Percentiles rank a stretch among this genome's conserved stretches.
phyloP scores from a whole-genome alignment of 2,888 invertebrate species.

The Sarcophaga caerulescens region DNA sequence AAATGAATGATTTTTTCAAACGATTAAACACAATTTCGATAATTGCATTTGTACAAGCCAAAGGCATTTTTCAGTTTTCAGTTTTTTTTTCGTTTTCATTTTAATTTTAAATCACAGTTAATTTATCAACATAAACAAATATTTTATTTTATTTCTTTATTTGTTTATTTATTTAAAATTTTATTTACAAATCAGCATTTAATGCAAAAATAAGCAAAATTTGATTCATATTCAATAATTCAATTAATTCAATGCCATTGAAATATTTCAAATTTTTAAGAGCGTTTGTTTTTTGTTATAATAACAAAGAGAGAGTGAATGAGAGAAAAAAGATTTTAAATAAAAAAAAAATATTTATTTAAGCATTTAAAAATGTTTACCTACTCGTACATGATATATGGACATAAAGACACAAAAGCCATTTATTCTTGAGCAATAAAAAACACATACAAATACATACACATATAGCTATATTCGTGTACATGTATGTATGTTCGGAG shows the following conservation, averaged over 20 bases:
- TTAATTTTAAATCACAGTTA: background rate
- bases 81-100: no score
- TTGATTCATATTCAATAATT: background rate
- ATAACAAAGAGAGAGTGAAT: no score
- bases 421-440: background rate
- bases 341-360: background rate
- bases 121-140: slow-evolving; percentile 2
- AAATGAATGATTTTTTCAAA: background rate
- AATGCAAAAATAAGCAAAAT: no score
- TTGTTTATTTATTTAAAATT: background rate
- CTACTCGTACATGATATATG: background rate
- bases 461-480: background rate
- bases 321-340: no score
- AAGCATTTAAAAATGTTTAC: slow-evolving; percentile 9
- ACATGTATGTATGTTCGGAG: background rate
- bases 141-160: background rate
- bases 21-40: background rate
- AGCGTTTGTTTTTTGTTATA: no score
- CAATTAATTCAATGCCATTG: background rate
- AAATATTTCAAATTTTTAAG: background rate
- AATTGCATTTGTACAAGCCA: slow-evolving; percentile 12
- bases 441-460: no score
- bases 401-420: background rate
- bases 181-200: slow-evolving; percentile 5
- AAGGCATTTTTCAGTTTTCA: background rate